Evolutionary conservation across 2,797 vertebrate species (phyloP).

Genomic region (Sebastes itinus): DNA sequence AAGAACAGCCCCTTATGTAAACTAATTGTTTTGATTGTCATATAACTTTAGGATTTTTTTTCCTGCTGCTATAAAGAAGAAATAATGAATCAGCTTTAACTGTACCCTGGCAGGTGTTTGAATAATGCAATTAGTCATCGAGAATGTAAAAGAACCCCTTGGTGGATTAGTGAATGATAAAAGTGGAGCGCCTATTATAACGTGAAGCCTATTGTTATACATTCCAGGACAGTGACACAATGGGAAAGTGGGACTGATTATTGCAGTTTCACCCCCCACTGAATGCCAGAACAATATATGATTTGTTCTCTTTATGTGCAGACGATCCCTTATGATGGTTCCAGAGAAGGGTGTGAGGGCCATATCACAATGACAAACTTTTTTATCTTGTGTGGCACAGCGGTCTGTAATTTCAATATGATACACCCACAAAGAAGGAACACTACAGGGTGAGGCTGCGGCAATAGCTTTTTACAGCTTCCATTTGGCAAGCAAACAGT

Average conservation of each 20-base stretch:
- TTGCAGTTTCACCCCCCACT: slow-evolving; percentile 24
- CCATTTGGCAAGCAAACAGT: slow-evolving; percentile 49
- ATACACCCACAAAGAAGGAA: slow-evolving; percentile 2
- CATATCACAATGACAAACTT: slow-evolving; percentile 31
- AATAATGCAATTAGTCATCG: not conserved
- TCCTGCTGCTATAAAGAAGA: not conserved
- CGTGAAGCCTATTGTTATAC: slow-evolving; percentile 50
- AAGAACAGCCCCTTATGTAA: not conserved
- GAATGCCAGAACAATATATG: slow-evolving; percentile 57
- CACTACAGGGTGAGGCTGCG: slow-evolving; percentile 8
- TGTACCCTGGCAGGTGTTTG: not conserved
- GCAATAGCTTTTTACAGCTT: slow-evolving; percentile 32
- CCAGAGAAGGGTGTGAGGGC: slow-evolving; percentile 6
- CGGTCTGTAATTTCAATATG: slow-evolving; percentile 18
- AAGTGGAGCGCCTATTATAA: slow-evolving; percentile 21
- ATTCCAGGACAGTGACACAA: slow-evolving; percentile 68
- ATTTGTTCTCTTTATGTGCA: slow-evolving; percentile 56
- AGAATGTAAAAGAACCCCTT: slow-evolving; percentile 1
- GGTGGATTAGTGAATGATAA: slow-evolving; percentile 21
- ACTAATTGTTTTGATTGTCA: slow-evolving; percentile 4
- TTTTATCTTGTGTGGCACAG: not conserved
- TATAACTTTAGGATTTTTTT: not conserved
- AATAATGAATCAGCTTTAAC: not conserved
- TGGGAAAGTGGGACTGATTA: slow-evolving; percentile 57
- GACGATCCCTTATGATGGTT: slow-evolving; percentile 34